phyloP scores from a whole-genome alignment of 2,113 vertebrate genomes.

The Puma concolor region DNA sequence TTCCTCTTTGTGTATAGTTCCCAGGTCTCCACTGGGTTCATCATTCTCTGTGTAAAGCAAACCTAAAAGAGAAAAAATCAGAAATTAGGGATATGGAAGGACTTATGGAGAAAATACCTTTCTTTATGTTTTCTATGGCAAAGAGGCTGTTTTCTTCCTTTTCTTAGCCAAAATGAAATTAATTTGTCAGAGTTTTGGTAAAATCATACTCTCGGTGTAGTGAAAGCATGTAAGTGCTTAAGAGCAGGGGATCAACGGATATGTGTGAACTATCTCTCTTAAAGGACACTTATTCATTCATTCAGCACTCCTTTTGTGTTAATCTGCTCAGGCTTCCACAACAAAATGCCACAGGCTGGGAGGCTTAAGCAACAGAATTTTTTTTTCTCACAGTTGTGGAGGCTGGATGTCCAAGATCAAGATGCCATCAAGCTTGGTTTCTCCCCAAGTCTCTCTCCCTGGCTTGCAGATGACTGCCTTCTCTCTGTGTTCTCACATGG shows the following conservation, averaged over 20 bases:
- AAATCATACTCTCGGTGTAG: neutral
- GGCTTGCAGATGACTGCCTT: neutral
- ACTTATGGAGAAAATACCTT: conserved; percentile 19
- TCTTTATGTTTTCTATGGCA: conserved; percentile 2
- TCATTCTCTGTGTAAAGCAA: conserved; percentile 34
- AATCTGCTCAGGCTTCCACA: neutral
- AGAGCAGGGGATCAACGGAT: neutral
- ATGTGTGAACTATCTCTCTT: neutral
- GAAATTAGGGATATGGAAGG: neutral
- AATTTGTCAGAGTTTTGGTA: neutral
- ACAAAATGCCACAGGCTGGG: neutral
- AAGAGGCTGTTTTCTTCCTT: neutral
- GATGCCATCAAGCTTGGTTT: neutral
- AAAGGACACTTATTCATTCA: neutral
- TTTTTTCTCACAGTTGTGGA: neutral
- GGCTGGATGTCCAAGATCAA: neutral
- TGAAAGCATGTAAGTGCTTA: neutral
- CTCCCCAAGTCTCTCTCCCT: neutral
- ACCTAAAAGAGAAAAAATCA: neutral
- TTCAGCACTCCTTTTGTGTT: neutral
- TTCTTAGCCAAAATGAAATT: neutral
- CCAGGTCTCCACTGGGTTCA: conserved; percentile 53
- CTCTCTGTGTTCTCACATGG: neutral
- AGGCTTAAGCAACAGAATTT: neutral
- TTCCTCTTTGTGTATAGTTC: conserved; percentile 87